Evolutionary conservation across 2,113 vertebrate genomes (phyloP), one percentile per base, ranked within the genome.

Genomic region (Ciconia maguari): DNA sequence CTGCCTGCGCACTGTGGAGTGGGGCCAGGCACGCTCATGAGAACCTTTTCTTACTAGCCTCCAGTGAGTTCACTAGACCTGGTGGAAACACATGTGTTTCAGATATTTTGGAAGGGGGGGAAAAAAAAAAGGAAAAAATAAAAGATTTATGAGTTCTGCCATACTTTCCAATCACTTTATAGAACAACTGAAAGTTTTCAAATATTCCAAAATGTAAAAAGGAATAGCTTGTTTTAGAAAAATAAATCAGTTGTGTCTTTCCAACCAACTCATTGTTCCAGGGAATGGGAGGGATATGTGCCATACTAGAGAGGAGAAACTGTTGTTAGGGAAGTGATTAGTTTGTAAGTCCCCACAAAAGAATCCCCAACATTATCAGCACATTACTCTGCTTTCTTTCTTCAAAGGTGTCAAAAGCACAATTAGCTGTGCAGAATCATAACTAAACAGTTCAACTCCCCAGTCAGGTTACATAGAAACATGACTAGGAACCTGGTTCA

Each of bases 141-240:
- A 74, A 87, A 82, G 7, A 51, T 91, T 89, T 82, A 66, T 86
- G 44, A 75, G 7, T 78, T 95, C 36, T 87, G 15, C 27, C 30
- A 18, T 78, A 19, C 11, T 72, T 94, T 89, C 36, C 83, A 92
- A 57, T 4, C 21, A 32, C 44, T 86, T 84, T 79, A 76, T 29
- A 82, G 72, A 89, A 44, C 19, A 74, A 87, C n/a, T 60, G 51
- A 61, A 90, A 68, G 19, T 57, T 84, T 87, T 18, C 20, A 57
- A 91, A 69, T 60, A 54, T 79, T 92, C n/a, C 26, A 61, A 72
- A 85, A 87, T 78, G 9, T 71, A 49, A 71, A 93, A 83, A n/a
- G 8, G 12, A 65, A 62, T 27, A 46, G n/a, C 21, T 86, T 21
- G 1, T 55, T 95, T 89, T 7, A 68, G 60, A 87, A 66, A 81